phyloP scores from a whole-genome alignment of 2,888 invertebrate species.

The Macrophya alboannulata region DNA sequence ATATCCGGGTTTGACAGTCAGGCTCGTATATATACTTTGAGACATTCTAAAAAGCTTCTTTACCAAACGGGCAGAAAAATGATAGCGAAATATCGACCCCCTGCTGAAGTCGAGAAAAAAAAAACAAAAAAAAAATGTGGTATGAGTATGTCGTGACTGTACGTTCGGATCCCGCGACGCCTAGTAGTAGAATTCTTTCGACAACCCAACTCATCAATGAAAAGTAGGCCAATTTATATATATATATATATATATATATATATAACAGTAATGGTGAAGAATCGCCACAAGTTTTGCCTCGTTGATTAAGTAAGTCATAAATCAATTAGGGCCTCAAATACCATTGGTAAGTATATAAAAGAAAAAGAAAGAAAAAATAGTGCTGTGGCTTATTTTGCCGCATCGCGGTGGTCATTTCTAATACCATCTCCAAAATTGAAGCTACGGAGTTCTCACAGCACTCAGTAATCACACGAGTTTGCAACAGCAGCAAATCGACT shows the following conservation, averaged over 20 bases:
- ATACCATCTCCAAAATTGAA: slow-evolving; percentile 33
- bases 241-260: not conserved
- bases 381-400: not conserved
- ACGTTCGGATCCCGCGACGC: not conserved
- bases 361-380: not conserved
- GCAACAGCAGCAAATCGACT: slow-evolving; percentile 52
- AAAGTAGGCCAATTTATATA: slow-evolving; percentile 43
- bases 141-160: not conserved
- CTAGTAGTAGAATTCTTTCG: not conserved
- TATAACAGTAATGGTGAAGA: slow-evolving; percentile 18
- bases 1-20: slow-evolving; percentile 28
- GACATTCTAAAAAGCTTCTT: not conserved
- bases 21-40: not conserved
- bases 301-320: slow-evolving; percentile 48
- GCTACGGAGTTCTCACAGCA: slow-evolving; percentile 48
- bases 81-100: not conserved
- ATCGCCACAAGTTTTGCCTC: slow-evolving; percentile 39
- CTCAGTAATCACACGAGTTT: slow-evolving; percentile 56
- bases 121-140: not conserved
- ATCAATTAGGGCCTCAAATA: slow-evolving; percentile 40
- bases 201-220: slow-evolving; percentile 28
- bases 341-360: slow-evolving; percentile 37
- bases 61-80: not conserved
- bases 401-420: not conserved
- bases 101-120: not conserved